Base-by-base conservation (phyloP, 2,797 vertebrate species). In the Danio tinwini region DNA sequence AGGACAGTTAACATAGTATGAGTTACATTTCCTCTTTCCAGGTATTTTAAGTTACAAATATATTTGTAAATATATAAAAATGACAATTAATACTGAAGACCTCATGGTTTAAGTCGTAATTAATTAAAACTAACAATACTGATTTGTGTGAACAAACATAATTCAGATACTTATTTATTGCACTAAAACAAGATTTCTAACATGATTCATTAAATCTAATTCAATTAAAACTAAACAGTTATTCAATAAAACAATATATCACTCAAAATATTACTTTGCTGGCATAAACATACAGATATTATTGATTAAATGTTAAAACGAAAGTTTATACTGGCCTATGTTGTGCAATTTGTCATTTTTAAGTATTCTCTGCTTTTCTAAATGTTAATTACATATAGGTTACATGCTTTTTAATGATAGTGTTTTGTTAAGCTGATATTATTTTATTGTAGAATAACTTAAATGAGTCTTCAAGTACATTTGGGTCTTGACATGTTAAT, bases 231-330 rank as follows among this genome's bases (percentile, higher is more conserved):
- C 29, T 52, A 12, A n/a, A n/a, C n/a, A n/a, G n/a, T n/a, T n/a
- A n/a, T n/a, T n/a, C n/a, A n/a, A n/a, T n/a, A n/a, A n/a, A n/a
- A n/a, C n/a, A n/a, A n/a, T n/a, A n/a, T n/a, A n/a, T n/a, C n/a
- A n/a, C n/a, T n/a, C n/a, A n/a, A n/a, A n/a, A n/a, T n/a, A n/a
- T 56, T 42, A 44, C 11, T 19, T 55, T 11, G 55, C 55, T 9
- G 1, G 5, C 56, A 53, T 58, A 45, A 19, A 64, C 40, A n/a
- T 62, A 40, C 59, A 62, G 40, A 70, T 70, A 40, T 70, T 13
- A 55, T 5, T 40, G 44, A 12, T 40, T n/a, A 68, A 9, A 16
- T 29, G 40, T 50, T 42, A 53, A 49, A 70, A 53, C 17, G 6
- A 53, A 53, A 17, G 52, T 40, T 11, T 70, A 42, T 5, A 9